Evolutionary conservation across 2,113 vertebrate species (phyloP).

Genomic region (Balaeniceps rex): DNA sequence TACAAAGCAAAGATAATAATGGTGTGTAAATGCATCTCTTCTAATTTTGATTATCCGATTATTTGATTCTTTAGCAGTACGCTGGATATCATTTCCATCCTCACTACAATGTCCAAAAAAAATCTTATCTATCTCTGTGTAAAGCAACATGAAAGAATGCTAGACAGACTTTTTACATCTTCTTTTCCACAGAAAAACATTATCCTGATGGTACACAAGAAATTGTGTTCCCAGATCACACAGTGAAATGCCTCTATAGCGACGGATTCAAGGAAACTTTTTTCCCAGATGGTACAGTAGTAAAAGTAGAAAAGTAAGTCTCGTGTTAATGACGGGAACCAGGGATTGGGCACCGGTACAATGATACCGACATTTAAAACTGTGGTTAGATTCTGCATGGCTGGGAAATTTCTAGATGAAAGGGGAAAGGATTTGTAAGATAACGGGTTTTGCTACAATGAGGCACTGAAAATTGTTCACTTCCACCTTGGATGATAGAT

Average conservation of each 20-base stretch:
- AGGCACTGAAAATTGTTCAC: neutral
- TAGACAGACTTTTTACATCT: neutral
- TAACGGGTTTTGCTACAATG: neutral
- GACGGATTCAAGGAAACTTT: conserved; percentile 70
- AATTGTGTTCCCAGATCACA: conserved; percentile 76
- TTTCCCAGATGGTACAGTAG: conserved; percentile 76
- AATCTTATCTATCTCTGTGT: neutral
- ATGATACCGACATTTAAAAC: neutral
- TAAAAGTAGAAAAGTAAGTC: conserved; percentile 73
- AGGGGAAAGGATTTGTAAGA: neutral
- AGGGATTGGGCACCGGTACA: neutral
- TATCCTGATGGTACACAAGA: conserved; percentile 72
- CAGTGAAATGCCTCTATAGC: conserved; percentile 56
- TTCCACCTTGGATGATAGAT: neutral
- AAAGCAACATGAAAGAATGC: neutral
- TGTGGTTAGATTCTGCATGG: neutral
- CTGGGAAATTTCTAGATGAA: neutral
- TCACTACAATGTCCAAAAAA: neutral
- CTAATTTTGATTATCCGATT: neutral
- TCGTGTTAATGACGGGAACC: neutral
- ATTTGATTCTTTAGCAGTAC: neutral
- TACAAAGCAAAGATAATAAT: neutral
- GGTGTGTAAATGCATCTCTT: neutral
- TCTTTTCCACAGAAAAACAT: conserved; percentile 71
- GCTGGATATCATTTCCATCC: neutral